Evolutionary conservation across 2,113 vertebrate species (phyloP), one percentile per base, ranked within the genome.

Genomic region (Turnix velox): DNA sequence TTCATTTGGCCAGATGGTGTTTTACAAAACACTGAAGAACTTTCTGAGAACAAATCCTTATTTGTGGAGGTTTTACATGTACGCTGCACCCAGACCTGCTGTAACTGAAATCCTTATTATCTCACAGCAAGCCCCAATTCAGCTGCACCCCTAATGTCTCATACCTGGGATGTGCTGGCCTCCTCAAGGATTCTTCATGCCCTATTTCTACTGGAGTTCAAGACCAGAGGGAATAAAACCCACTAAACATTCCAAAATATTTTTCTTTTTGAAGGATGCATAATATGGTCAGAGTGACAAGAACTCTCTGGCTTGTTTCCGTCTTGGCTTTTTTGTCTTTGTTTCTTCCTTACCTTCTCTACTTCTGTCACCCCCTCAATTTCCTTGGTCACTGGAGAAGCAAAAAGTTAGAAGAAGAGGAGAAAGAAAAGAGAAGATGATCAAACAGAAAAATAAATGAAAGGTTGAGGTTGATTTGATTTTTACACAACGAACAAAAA

Each of bases 361-460:
- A 42, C 39, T 39, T 57, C 72, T 30, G 12, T 48, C 33, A 63
- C 40, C 39, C 24, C 12, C 1, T 61, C 0, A 57, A 30, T 62
- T 71, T 57, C 43, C 19, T 31, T 76, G 54, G 77, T 84, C 88
- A 84, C 28, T 5, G 4, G 76, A 76, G 28, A 90, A 40, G 16
- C 18, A 75, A 30, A 30, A 77, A 63, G 6, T 35, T 18, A 45
- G 35, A 62, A 57, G 62, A 35, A 33, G 12, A 74, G 16, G 13
- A 54, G 14, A 71, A 80, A 84, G 39, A 78, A 88, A 78, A 74
- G 49, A 72, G 6, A 46, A 43, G 12, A 48, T 76, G 52, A 80
- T 87, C 57, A 84, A 92, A 71, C 67, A 76, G 73, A 84, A 88
- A 91, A 81, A 77, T 46, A 87, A 89, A 82, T 46, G 16, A 77